phyloP scores from a whole-genome alignment of 2,113 vertebrate genomes.

The Falco punctatus region DNA sequence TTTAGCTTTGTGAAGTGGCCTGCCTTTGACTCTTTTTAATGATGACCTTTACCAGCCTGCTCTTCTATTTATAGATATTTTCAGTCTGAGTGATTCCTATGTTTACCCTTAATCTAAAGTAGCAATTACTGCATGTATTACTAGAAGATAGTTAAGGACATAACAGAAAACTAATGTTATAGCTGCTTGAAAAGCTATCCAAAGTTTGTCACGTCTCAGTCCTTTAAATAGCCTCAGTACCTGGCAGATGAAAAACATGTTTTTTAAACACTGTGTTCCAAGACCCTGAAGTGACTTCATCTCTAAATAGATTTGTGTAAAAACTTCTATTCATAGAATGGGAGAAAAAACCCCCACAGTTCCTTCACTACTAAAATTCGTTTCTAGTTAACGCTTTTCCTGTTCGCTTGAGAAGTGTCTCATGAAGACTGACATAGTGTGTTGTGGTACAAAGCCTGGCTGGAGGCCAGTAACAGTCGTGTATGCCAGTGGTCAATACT shows the following conservation, averaged over 20 bases:
- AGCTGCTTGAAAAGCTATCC: background rate
- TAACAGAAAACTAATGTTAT: background rate
- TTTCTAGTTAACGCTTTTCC: background rate
- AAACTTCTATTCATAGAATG: background rate
- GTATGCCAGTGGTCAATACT: background rate
- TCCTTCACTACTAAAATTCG: background rate
- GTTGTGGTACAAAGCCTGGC: background rate
- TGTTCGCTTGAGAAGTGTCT: background rate
- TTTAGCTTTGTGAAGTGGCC: background rate
- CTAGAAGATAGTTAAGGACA: background rate
- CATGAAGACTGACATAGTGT: background rate
- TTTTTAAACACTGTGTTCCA: slow-evolving; percentile 38
- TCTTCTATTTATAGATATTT: background rate
- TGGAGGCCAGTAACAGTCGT: background rate
- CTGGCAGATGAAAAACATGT: slow-evolving; percentile 10
- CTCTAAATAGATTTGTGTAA: background rate
- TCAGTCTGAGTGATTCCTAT: background rate
- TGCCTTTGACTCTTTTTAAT: background rate
- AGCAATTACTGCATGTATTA: background rate
- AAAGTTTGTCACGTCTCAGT: background rate
- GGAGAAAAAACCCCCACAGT: background rate
- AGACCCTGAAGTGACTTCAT: background rate
- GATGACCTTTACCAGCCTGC: background rate
- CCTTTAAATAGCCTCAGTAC: slow-evolving; percentile 35
- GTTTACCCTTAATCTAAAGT: background rate